A percentile compares a stretch with the other conserved stretches of the same genome.
Evolutionary conservation across 2,797 vertebrate species (phyloP).

Genomic region (Urocyon cinereoargenteus): DNA sequence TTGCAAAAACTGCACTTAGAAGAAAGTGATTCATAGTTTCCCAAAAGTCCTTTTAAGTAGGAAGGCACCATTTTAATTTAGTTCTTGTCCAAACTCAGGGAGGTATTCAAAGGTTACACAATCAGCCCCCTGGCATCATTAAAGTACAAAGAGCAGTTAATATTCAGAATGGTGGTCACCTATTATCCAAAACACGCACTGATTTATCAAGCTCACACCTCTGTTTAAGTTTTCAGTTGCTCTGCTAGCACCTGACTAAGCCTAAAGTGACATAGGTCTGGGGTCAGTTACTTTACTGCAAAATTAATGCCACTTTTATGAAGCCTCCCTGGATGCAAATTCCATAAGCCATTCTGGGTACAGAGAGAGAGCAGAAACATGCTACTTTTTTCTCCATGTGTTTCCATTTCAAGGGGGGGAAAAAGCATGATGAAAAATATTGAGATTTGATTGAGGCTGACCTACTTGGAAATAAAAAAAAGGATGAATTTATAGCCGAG

Average conservation of each 20-base stretch:
- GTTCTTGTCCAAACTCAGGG: neutral
- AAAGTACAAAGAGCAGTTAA: conserved; percentile 59
- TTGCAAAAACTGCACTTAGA: neutral
- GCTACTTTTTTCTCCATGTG: neutral
- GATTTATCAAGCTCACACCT: conserved; percentile 40
- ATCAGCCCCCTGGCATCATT: neutral
- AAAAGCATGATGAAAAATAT: neutral
- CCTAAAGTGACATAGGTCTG: neutral
- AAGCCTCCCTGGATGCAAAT: neutral
- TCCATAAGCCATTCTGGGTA: neutral
- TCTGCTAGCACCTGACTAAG: conserved; percentile 25
- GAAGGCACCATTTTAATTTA: neutral
- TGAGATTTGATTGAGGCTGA: neutral
- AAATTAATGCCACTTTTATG: conserved; percentile 11
- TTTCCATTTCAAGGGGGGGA: neutral
- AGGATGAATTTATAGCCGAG: neutral
- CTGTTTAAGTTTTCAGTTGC: conserved; percentile 38
- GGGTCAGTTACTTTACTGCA: conserved; percentile 46
- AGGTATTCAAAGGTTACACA: neutral
- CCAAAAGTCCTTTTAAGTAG: neutral
- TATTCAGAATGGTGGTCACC: conserved; percentile 51
- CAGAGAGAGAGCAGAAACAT: neutral
- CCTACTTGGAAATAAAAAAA: conserved; percentile 28
- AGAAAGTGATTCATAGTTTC: neutral
- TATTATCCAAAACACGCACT: neutral